A percentile compares a stretch with the other conserved stretches of the same genome.
Conservation (phyloP, 2,888 invertebrate species). For the Thera obeliscata region DNA sequence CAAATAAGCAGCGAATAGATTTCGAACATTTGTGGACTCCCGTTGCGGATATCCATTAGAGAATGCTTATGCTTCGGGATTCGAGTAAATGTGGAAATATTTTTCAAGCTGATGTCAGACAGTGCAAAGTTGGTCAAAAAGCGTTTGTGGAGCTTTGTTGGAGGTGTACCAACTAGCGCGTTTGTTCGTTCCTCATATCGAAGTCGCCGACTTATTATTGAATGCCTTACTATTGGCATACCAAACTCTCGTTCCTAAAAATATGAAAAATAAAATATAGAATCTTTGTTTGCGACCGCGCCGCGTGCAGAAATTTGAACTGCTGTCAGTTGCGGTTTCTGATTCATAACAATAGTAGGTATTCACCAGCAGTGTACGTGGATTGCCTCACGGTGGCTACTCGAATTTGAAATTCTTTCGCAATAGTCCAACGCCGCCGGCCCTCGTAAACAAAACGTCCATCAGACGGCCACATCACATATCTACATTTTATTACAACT, state of each 20-base stretch:
- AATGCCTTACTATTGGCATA: conserved; percentile 19
- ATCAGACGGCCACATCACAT: conserved; percentile 51
- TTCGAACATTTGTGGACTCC: not conserved
- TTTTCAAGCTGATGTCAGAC: conserved; percentile 23
- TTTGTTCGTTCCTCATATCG: conserved; percentile 13
- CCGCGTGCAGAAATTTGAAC: conserved; percentile 32
- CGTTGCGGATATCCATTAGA: not conserved
- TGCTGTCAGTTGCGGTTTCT: conserved; percentile 39
- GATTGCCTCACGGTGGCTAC: conserved; percentile 55
- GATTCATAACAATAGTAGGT: conserved; percentile 55
- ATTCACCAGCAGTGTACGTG: conserved; percentile 54
- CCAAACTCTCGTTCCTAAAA: conserved; percentile 1
- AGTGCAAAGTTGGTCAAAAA: conserved; percentile 19
- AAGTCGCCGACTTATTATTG: conserved; percentile 18
- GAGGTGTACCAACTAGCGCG: conserved; percentile 34
- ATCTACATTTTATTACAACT: conserved; percentile 59
- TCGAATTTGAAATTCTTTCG: conserved; percentile 61
- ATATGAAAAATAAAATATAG: not conserved
- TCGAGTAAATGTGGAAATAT: not conserved
- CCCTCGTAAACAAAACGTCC: conserved; percentile 70
- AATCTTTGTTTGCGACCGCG: not conserved
- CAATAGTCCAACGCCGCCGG: conserved; percentile 50
- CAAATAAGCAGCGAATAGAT: not conserved
- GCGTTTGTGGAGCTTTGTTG: conserved; percentile 26
- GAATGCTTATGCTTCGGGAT: not conserved